phyloP scores from a whole-genome alignment of 2,888 invertebrate species.

The Nymphalis polychloros region DNA sequence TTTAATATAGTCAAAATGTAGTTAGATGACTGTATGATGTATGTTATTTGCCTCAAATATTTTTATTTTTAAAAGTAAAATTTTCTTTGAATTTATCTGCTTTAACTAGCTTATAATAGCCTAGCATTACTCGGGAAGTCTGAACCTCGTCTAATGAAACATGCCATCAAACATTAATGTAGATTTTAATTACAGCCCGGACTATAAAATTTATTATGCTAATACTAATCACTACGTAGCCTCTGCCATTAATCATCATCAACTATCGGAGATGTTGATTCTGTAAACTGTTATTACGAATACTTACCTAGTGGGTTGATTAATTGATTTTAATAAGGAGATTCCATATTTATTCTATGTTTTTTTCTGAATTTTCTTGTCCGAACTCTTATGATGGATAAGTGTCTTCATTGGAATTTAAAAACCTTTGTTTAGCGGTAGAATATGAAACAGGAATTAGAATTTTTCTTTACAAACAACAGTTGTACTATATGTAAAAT shows the following conservation, averaged over 20 bases:
- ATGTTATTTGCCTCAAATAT: background rate
- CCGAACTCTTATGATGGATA: background rate
- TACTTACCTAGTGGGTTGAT: background rate
- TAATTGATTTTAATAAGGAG: background rate
- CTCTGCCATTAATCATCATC: slow-evolving; percentile 39
- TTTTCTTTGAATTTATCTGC: background rate
- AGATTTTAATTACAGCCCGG: slow-evolving; percentile 45
- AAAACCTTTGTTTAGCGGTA: too few species aligned
- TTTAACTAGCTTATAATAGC: background rate
- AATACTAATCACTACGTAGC: slow-evolving; percentile 45
- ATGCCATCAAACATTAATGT: slow-evolving; percentile 51
- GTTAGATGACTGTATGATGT: background rate
- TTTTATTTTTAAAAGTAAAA: background rate
- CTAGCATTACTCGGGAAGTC: slow-evolving; percentile 13
- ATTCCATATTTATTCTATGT: background rate
- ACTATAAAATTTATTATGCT: slow-evolving; percentile 50
- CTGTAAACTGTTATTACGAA: slow-evolving; percentile 21
- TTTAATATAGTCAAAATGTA: too few species aligned
- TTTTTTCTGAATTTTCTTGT: background rate
- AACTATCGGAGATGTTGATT: slow-evolving; percentile 12
- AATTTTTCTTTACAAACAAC: background rate
- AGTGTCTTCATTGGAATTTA: too few species aligned
- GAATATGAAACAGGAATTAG: too few species aligned
- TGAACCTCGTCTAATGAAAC: slow-evolving; percentile 46
- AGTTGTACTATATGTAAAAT: background rate